These are phyloP conservation scores for Villa cingulata DNA, from an alignment of 2,888 invertebrate genomes.

Conservation along the genomic window DNA sequence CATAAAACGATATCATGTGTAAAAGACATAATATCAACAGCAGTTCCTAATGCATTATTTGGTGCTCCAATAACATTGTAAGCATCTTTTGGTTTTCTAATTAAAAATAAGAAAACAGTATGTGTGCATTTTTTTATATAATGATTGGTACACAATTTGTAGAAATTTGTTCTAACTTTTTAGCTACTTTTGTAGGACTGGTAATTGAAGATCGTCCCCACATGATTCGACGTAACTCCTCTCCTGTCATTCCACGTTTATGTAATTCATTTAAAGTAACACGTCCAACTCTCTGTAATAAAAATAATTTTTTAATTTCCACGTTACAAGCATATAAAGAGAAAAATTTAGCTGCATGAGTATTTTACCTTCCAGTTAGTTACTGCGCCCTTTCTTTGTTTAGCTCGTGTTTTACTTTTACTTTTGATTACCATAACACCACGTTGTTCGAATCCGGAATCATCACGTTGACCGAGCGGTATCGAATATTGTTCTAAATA, in stretches of 20 bases:
- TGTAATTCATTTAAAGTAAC: constrained; percentile 73
- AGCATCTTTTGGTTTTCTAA: constrained; percentile 27
- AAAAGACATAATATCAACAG: constrained; percentile 73
- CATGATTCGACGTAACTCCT: constrained; percentile 73
- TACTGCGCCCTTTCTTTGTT: constrained; percentile 90
- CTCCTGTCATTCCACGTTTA: constrained; percentile 72
- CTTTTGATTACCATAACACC: constrained; percentile 98
- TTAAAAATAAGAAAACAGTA: background rate
- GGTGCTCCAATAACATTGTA: constrained; percentile 28
- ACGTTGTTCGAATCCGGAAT: constrained; percentile 70
- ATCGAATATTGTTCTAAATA: constrained; percentile 94
- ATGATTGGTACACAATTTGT: constrained; percentile 1
- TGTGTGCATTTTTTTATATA: too few relatives aligned
- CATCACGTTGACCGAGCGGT: constrained; percentile 70
- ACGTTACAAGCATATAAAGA: too few relatives aligned
- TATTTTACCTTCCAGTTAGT: constrained; percentile 93
- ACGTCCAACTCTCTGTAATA: constrained; percentile 58
- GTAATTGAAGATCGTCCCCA: constrained; percentile 84
- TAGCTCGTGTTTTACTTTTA: constrained; percentile 89
- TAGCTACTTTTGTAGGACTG: constrained; percentile 61
- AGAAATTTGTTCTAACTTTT: constrained; percentile 35
- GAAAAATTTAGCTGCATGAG: too few relatives aligned
- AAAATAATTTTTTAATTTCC: background rate
- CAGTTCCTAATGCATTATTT: constrained; percentile 52
- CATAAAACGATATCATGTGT: constrained; percentile 56